Evolutionary conservation across 2,113 vertebrate genomes (phyloP), one percentile per base, ranked within the genome.

Genomic region (Amazona vittata): DNA sequence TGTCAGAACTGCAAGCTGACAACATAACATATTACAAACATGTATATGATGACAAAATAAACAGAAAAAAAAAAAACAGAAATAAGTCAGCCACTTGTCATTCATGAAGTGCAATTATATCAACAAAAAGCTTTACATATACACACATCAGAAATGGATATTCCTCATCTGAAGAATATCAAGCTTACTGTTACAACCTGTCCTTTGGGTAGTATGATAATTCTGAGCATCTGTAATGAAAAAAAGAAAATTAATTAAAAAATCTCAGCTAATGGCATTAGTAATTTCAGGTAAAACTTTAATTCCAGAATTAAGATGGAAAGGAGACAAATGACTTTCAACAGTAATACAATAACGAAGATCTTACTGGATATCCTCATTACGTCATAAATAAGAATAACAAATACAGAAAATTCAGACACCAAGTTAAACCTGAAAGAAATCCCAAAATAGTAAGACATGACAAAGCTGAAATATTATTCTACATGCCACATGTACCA

Each of bases 1-100:
- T 95, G 98, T 96, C 70, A 99, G 98, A 95, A 99, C 98, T 99
- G 94, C 83, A 98, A 97, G 94, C 71, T 85, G 71, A 97, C 62
- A 96, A 93, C 11, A 82, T 78, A 90, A 81, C 49, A 15, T 26
- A 75, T 90, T 92, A 93, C 47, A 86, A 86, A 81, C 47, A n/a
- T 8, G 43, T n/a, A 77, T 55, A 85, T 47, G 43, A 78, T 39
- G 39, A 89, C 82, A 94, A 60, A 82, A 77, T n/a, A 85, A 95
- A 89, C 37, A 81, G 67, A 28, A 15, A 92, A 67, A 47, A 43
- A 47, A 43, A 3, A 0, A 0, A 4, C 68, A 9, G 86, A 81
- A 70, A 86, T 41, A 73, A 78, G 55, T 60, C 52, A 95, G 77
- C 53, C 82, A 57, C 15, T 94, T 62, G 89, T 8, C 39, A 44